Evolutionary conservation across 2,888 invertebrate species (phyloP).

Genomic region (Ochropacha duplaris): DNA sequence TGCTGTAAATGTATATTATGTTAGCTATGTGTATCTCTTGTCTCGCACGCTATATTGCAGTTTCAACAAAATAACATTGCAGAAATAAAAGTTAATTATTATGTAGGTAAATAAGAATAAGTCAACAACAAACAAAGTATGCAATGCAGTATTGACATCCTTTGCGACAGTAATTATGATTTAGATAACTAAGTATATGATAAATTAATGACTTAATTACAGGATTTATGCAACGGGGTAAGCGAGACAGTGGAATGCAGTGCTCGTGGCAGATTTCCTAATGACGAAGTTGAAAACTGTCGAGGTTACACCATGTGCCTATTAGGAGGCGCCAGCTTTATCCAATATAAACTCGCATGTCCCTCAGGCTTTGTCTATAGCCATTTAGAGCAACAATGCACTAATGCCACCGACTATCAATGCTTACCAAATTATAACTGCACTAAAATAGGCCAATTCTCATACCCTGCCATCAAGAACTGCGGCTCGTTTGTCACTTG

Average conservation of each 20-base stretch:
- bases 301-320: slow-evolving; percentile 70
- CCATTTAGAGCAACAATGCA: slow-evolving; percentile 62
- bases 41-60: neutral
- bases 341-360: slow-evolving; percentile 60
- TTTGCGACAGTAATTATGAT: neutral
- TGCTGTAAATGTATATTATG: too few relatives aligned
- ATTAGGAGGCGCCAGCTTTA: slow-evolving; percentile 43
- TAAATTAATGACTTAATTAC: slow-evolving; percentile 35
- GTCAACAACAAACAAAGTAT: neutral
- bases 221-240: slow-evolving; percentile 50
- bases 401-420: slow-evolving; percentile 59
- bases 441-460: slow-evolving; percentile 44
- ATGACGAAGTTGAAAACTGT: slow-evolving; percentile 55
- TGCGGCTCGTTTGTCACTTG: slow-evolving; percentile 61
- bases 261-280: slow-evolving; percentile 60
- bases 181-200: too few relatives aligned
- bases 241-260: slow-evolving; percentile 49
- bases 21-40: too few relatives aligned
- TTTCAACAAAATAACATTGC: neutral
- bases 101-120: neutral
- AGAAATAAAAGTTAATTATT: neutral
- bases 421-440: slow-evolving; percentile 58
- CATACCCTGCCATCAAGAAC: slow-evolving; percentile 29
- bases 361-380: slow-evolving; percentile 62
- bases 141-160: neutral